These are phyloP conservation scores for Acronicta leporina DNA, from an alignment of 2,888 invertebrate species.

Conservation along the genomic window DNA sequence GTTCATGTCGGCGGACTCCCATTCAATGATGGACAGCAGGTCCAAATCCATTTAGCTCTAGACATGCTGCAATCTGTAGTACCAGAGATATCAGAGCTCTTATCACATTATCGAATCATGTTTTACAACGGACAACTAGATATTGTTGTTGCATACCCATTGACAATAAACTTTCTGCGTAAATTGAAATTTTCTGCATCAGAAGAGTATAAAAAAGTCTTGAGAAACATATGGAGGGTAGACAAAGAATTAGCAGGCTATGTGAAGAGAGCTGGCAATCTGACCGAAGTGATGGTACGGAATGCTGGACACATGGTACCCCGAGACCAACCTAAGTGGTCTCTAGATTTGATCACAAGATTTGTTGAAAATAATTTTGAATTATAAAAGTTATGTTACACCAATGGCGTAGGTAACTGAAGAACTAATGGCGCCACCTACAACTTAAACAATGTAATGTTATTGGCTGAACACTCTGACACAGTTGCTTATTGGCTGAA, in stretches of 20 bases:
- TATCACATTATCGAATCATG: constrained; percentile 87
- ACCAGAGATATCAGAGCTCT: constrained; percentile 75
- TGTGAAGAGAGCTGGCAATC: constrained; percentile 91
- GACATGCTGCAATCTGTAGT: constrained; percentile 90
- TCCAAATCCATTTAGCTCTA: constrained; percentile 83
- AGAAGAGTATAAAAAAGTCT: constrained; percentile 90
- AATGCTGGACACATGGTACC: constrained; percentile 94
- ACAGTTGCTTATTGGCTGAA: too few relatives aligned
- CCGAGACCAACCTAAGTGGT: constrained; percentile 89
- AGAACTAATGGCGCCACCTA: too few relatives aligned
- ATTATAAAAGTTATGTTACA: constrained; percentile 5
- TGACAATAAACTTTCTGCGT: constrained; percentile 90
- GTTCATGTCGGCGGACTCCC: constrained; percentile 90
- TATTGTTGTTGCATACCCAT: constrained; percentile 90
- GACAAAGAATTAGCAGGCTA: constrained; percentile 92
- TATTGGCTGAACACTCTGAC: too few relatives aligned
- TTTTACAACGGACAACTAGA: constrained; percentile 92
- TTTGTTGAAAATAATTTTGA: constrained; percentile 80
- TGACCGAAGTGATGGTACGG: constrained; percentile 92
- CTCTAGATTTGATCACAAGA: constrained; percentile 87
- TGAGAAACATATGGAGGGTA: constrained; percentile 91
- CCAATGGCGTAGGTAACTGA: too few relatives aligned
- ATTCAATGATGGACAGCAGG: constrained; percentile 82
- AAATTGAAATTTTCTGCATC: constrained; percentile 91
- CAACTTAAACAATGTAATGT: too few relatives aligned